These are phyloP conservation scores for Scaeva pyrastri DNA, from an alignment of 2,888 invertebrate genomes.

Conservation along the genomic window DNA sequence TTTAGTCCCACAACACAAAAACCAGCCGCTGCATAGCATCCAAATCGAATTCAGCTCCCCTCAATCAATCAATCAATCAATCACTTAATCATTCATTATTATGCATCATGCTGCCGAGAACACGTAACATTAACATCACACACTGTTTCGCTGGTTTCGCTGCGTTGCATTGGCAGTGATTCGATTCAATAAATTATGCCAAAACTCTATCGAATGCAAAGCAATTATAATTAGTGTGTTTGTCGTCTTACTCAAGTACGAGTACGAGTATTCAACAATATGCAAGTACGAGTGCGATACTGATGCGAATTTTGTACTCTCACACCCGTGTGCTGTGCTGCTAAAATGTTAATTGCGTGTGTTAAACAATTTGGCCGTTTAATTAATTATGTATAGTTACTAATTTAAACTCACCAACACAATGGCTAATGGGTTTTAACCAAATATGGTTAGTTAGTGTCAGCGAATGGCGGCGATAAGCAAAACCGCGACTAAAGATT, in stretches of 20 bases:
- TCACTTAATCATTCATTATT: slow-evolving; percentile 29
- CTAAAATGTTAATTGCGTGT: slow-evolving; percentile 46
- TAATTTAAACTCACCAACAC: slow-evolving; percentile 63
- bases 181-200: slow-evolving; percentile 69
- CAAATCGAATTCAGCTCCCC: slow-evolving; percentile 42
- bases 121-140: slow-evolving; percentile 19
- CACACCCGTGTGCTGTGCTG: too few species aligned
- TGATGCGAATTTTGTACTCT: too few species aligned
- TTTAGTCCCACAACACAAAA: background rate
- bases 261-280: background rate
- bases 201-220: slow-evolving; percentile 39
- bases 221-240: slow-evolving; percentile 46
- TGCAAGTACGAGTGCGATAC: background rate
- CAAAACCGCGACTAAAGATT: background rate
- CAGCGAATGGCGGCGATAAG: background rate
- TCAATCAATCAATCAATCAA: slow-evolving; percentile 47
- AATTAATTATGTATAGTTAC: slow-evolving; percentile 58
- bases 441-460: slow-evolving; percentile 52
- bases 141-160: too few species aligned
- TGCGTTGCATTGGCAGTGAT: slow-evolving; percentile 41
- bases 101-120: slow-evolving; percentile 21
- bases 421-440: slow-evolving; percentile 32
- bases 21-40: too few species aligned
- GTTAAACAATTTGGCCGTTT: slow-evolving; percentile 59
- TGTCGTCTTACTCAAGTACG: background rate